Base-by-base conservation (phyloP, 2,888 invertebrate genomes). In the Andrena marginata region DNA sequence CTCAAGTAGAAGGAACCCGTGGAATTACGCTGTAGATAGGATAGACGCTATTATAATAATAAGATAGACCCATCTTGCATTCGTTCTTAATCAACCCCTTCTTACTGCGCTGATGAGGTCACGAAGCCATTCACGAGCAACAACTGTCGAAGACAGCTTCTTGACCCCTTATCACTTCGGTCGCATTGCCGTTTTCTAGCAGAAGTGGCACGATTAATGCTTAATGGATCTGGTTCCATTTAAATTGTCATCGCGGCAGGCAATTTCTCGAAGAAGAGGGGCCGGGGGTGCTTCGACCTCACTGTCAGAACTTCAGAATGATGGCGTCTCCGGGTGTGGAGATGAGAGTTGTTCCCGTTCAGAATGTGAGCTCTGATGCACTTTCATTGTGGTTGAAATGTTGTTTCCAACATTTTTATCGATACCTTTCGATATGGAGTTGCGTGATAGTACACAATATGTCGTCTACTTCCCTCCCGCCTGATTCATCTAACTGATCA, bases 371-470 rank as follows among this genome's bases (percentile, higher is more conserved):
- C n/a, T 60, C 23, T 48, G 71, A 65, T 62, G 78, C 68, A 72
- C 65, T 80, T 76, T 82, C 74, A 87, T 89, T 89, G 85, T 87
- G 81, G 80, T 29, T 77, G 82, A 87, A 86, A 90, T 90, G 77
- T 89, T 80, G 76, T 86, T 80, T 78, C 68, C 56, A 62, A 62
- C 72, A 77, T 84, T 84, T 84, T 56, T 42, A 16, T 75, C 62
- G 78, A 85, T 82, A 81, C 64, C 65, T 48, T 59, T 26, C 42
- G 68, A 51, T 29, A 49, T 35, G 23, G 10, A 60, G 31, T 29
- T 51, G 63, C 59, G 49, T n/a, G 70, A 23, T 33, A 31, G 35
- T 20, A 1, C 20, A 13, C 64, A 63, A 75, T 75, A 68, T 31
- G 7, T 26, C 60, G 4, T 3, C 23, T 10, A 56, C 33, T 48